Evolutionary conservation across 2,797 vertebrate genomes (phyloP).

Genomic region (Phaenicophaeus curvirostris): DNA sequence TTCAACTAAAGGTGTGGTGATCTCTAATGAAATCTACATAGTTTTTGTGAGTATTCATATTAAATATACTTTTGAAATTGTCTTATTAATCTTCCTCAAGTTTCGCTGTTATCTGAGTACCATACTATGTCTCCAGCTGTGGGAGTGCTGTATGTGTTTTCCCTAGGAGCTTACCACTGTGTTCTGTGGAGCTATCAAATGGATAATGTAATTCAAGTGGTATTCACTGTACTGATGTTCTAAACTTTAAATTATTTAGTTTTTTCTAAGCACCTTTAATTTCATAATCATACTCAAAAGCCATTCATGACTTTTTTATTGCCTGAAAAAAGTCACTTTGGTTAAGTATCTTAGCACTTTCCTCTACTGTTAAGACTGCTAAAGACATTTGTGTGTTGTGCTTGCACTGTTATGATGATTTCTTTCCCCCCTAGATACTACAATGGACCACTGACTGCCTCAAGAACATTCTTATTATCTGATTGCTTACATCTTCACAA

Average conservation of each 20-base stretch:
- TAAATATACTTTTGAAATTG: not conserved
- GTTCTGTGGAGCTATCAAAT: not conserved
- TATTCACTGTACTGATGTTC: not conserved
- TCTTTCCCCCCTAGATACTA: not conserved
- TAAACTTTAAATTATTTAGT: not conserved
- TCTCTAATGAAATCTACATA: not conserved
- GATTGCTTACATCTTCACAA: not conserved
- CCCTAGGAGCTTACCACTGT: not conserved
- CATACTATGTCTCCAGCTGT: not conserved
- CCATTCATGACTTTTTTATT: not conserved
- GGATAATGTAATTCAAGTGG: not conserved
- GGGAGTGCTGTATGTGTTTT: accelerated
- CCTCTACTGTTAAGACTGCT: not conserved
- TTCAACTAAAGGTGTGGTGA: not conserved
- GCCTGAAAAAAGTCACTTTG: not conserved
- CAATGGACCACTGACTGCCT: not conserved
- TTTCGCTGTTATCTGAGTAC: not conserved
- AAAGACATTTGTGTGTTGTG: not conserved
- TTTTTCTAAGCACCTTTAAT: not conserved
- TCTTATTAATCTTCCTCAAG: not conserved
- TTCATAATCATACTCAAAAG: not conserved
- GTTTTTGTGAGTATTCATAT: not conserved
- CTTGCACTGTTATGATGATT: not conserved
- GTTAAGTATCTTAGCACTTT: not conserved
- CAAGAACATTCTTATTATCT: not conserved